A percentile compares a stretch with the other conserved stretches of the same genome.
phyloP scores from a whole-genome alignment of 2,888 invertebrate genomes.

The Ormia ochracea region DNA sequence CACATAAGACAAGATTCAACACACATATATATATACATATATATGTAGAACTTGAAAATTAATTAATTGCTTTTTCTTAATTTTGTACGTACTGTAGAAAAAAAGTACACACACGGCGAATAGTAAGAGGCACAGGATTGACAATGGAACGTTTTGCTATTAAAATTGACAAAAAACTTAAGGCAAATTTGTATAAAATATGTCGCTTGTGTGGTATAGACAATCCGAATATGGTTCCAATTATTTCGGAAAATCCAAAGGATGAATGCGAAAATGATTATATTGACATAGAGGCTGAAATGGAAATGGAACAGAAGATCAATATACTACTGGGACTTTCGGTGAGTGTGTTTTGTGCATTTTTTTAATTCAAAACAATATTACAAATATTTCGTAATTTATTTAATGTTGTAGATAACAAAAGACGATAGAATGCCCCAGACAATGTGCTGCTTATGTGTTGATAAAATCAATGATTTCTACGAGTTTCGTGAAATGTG shows the following conservation, averaged over 20 bases:
- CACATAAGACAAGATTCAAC: conserved; percentile 14
- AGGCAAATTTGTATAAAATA: conserved; percentile 75
- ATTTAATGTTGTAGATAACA: conserved; percentile 76
- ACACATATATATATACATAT: background rate
- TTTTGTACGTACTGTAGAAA: conserved; percentile 18
- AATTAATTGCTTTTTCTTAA: conserved; percentile 16
- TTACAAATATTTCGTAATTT: background rate
- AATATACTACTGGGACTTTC: conserved; percentile 62
- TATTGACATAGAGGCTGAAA: conserved; percentile 69
- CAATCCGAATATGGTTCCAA: conserved; percentile 73
- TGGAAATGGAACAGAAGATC: conserved; percentile 73
- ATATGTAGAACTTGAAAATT: conserved; percentile 5
- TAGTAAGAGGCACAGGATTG: conserved; percentile 30
- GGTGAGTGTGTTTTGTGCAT: conserved; percentile 23
- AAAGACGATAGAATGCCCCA: conserved; percentile 81
- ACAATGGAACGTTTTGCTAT: conserved; percentile 71
- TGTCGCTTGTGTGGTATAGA: conserved; percentile 77
- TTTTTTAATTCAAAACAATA: background rate
- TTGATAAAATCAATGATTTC: conserved; percentile 81
- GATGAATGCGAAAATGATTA: conserved; percentile 63
- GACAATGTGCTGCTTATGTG: conserved; percentile 80
- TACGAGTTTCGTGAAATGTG: conserved; percentile 81
- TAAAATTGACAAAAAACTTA: conserved; percentile 74
- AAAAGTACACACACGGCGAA: conserved; percentile 18
- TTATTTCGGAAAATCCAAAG: conserved; percentile 65